phyloP scores from a whole-genome alignment of 2,113 vertebrate species.

The Phyllostomus hastatus region DNA sequence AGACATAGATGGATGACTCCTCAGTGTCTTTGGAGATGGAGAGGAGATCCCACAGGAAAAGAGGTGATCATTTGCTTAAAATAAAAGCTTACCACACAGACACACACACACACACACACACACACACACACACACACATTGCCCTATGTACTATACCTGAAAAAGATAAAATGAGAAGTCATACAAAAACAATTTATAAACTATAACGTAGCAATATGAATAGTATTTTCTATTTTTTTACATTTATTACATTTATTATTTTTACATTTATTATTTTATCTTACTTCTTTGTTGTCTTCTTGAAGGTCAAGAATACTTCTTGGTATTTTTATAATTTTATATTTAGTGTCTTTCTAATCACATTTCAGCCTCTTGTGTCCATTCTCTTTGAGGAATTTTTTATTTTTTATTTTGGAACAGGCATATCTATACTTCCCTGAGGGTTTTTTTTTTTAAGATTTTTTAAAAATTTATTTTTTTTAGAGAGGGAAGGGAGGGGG shows the following conservation, averaged over 20 bases:
- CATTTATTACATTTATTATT: background rate
- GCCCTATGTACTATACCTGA: background rate
- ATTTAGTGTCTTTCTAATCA: background rate
- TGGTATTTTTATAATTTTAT: background rate
- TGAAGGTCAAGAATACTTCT: background rate
- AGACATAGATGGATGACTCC: conserved; percentile 74
- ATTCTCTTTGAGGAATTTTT: background rate
- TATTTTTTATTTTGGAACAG: background rate
- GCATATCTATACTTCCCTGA: background rate
- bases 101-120: background rate
- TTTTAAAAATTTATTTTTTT: too few species aligned
- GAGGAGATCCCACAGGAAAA: conserved; percentile 36
- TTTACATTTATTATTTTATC: background rate
- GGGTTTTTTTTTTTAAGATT: conserved; percentile 9
- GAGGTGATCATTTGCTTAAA: background rate
- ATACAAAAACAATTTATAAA: background rate
- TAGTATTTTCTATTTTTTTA: background rate
- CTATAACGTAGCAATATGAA: background rate
- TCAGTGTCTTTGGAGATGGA: conserved; percentile 46
- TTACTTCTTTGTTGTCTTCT: background rate
- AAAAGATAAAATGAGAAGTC: background rate
- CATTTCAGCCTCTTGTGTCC: background rate
- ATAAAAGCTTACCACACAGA: background rate
- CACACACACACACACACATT: background rate
- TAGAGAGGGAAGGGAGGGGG: too few species aligned